Base-by-base conservation (phyloP, 2,797 vertebrate genomes). In the Xenentodon cancila region DNA sequence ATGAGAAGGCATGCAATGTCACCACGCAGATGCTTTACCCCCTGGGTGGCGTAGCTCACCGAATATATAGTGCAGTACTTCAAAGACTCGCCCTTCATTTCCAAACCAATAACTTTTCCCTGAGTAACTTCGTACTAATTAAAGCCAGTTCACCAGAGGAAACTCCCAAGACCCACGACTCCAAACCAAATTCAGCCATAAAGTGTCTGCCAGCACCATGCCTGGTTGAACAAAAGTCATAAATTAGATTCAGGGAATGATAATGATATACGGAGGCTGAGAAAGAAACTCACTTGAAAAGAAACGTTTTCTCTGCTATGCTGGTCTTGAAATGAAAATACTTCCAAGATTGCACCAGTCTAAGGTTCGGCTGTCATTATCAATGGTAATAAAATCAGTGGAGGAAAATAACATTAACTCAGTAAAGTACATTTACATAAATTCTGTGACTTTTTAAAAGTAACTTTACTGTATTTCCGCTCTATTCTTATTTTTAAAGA, bases 61-160 rank as follows among this genome's bases (percentile, higher is more conserved):
- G 72, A 84, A 85, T 90, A 91, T 90, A 89, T 87, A 79, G 85
- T 89, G 89, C 87, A 85, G 72, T 72, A 89, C 91, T 92, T 93
- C 91, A 94, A 92, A 92, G 91, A 76, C 88, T 86, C 67, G 69
- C 83, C 91, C 88, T 92, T 91, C 86, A 89, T 91, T 91, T 93
- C 88, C 85, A 90, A 92, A 89, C 81, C 88, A 89, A 75, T 80
- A 80, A 80, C 83, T 90, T 88, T 81, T 84, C 81, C 82, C 74
- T 79, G 74, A 85, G 73, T 87, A 85, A 86, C 74, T 73, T 77
- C 49, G 68, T 58, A 68, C 89, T 91, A 91, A 92, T 92, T 91
- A 93, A 89, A 87, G 78, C 67, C 65, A 73, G 81, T 80, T 79
- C 78, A 79, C 72, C 69, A 77, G 66, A 73, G 71, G 71, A 73